A percentile compares a stretch with the other conserved stretches of the same genome.
These are phyloP conservation scores for Dione vanillae DNA, from an alignment of 2,888 invertebrate species.

Conservation along the genomic window DNA sequence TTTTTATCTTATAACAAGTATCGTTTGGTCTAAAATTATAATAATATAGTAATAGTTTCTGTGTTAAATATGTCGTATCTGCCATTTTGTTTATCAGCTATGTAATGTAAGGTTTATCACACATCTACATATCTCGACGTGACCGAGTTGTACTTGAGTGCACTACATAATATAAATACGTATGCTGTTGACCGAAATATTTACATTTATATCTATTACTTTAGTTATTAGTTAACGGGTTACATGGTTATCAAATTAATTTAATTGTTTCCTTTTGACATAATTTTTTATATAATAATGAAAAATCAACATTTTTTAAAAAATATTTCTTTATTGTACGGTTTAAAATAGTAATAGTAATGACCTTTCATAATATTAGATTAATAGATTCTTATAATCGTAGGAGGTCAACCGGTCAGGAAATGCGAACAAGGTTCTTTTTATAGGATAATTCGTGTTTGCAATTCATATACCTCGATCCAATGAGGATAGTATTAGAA, in stretches of 20 bases:
- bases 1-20: no score
- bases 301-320: no score
- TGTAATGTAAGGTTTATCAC: slow-evolving; percentile 28
- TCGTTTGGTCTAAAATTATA: no score
- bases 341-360: background rate
- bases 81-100: slow-evolving; percentile 30
- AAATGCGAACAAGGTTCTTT: slow-evolving; percentile 47
- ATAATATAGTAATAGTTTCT: background rate
- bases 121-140: slow-evolving; percentile 36
- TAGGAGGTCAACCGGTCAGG: slow-evolving; percentile 54
- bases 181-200: slow-evolving; percentile 31
- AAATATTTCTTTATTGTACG: no score
- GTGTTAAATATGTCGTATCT: background rate
- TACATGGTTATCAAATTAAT: slow-evolving; percentile 12
- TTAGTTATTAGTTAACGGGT: slow-evolving; percentile 1
- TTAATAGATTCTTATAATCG: slow-evolving; percentile 15
- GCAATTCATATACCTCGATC: slow-evolving; percentile 2
- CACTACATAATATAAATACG: slow-evolving; percentile 16
- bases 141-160: slow-evolving; percentile 47
- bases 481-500: background rate
- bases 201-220: slow-evolving; percentile 2
- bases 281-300: background rate
- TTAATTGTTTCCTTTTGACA: background rate
- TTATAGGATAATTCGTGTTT: slow-evolving; percentile 36
- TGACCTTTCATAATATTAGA: background rate